These are phyloP conservation scores for Sebastes fasciatus DNA, from an alignment of 2,113 vertebrate genomes.

Conservation along the genomic window DNA sequence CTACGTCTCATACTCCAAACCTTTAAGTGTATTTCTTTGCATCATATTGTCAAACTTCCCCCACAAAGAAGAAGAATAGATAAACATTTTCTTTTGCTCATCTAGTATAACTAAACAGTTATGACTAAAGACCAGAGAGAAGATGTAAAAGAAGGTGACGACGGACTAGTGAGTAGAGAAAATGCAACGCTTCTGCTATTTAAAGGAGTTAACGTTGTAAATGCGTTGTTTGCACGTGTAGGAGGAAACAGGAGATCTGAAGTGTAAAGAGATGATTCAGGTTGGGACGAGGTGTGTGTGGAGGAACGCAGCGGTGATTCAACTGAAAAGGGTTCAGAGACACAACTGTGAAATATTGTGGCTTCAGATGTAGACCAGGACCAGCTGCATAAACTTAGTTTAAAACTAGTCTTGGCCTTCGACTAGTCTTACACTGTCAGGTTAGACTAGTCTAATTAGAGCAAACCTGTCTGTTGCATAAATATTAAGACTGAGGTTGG, in stretches of 20 bases:
- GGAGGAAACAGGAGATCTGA: constrained; percentile 34
- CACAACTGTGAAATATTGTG: no score
- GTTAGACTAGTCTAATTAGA: no score
- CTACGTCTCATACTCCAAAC: not conserved
- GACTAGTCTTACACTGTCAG: no score
- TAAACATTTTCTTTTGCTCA: not conserved
- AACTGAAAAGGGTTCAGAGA: no score
- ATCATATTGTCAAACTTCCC: not conserved
- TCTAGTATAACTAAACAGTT: not conserved
- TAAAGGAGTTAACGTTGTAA: constrained; percentile 18
- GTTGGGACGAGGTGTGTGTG: constrained; percentile 14
- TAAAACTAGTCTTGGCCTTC: no score
- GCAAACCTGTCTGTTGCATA: no score
- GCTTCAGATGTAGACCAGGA: no score
- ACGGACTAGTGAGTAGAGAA: not conserved
- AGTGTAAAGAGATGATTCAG: constrained; percentile 57
- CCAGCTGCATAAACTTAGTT: no score
- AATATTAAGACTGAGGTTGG: no score
- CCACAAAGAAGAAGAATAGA: not conserved
- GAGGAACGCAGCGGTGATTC: no score
- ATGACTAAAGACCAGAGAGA: not conserved
- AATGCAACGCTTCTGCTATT: constrained; percentile 2
- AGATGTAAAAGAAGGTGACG: not conserved
- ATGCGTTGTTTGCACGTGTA: constrained; percentile 19
- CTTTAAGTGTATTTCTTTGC: not conserved